Base-by-base conservation (phyloP, 2,888 invertebrate genomes). In the Drosophila glabriapex region DNA sequence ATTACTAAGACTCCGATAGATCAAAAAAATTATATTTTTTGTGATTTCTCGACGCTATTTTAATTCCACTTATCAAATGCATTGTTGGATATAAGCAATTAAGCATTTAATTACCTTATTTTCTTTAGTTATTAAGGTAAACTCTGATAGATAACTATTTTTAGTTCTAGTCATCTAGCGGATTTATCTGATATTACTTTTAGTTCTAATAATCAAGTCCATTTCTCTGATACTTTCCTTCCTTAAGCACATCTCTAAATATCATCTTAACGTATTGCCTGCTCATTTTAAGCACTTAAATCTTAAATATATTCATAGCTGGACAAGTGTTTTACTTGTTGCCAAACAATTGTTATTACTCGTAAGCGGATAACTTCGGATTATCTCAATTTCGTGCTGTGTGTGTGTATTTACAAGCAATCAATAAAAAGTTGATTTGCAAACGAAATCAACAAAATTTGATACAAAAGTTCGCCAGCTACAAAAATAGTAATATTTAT, bases 401-500 rank as follows among this genome's bases (percentile, higher is more conserved):
- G 16, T 29, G 14, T 14, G 28, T 25, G 19, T n/a, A n/a, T n/a
- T n/a, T n/a, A n/a, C n/a, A 55, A 1, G 35, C 73, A 68, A 67
- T 68, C 54, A 63, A 60, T 60, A 62, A 62, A 62, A 78, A 25
- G 25, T 55, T 59, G 61, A 71, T 68, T 68, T 72, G 58, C 76
- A 64, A 71, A 46, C 39, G 56, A 67, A 64, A 66, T 76, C 65
- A 68, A 68, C 46, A 37, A 72, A 78, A 80, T 77, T 73, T 61
- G 54, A 68, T 73, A 68, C 81, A 62, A 25, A 46, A 64, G 65
- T 58, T 56, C 22, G 41, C 64, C 25, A 55, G 59, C 74, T 53
- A 56, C 25, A 69, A 75, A 71, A 66, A 68, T 58, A 56, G 59
- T 67, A 68, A 80, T 78, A 84, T 88, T 84, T 89, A 90, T 87